Conservation (phyloP, 2,797 vertebrate genomes). For the Eptatretus atami region DNA sequence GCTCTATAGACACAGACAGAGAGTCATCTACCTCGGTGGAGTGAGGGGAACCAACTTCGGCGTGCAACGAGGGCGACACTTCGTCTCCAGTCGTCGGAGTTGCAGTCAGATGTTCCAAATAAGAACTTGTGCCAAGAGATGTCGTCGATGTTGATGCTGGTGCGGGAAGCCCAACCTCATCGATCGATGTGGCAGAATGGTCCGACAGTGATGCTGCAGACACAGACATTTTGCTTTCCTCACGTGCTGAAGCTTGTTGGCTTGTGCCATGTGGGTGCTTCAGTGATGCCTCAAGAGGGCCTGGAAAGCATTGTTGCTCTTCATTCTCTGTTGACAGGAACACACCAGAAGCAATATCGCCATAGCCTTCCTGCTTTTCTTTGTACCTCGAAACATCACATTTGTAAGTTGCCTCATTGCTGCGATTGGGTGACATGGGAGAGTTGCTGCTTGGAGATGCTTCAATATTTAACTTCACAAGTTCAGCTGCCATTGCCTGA, state of each 20-base stretch:
- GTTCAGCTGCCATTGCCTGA: neutral
- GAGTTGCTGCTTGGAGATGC: neutral
- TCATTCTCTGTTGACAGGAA: neutral
- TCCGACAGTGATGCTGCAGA: conserved; percentile 4
- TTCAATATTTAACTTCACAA: neutral
- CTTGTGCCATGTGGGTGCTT: neutral
- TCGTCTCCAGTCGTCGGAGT: neutral
- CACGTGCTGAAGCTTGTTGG: neutral
- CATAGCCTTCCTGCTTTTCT: neutral
- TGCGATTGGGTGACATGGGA: neutral
- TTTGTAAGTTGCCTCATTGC: neutral
- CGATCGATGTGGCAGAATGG: neutral
- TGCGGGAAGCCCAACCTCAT: neutral
- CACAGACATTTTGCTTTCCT: conserved; percentile 2
- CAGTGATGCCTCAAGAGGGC: neutral
- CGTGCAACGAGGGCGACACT: conserved; percentile 25
- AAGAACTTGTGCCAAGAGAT: conserved; percentile 1
- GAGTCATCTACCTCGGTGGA: conserved; percentile 55
- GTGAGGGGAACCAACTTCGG: conserved; percentile 40
- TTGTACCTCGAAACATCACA: too few species aligned
- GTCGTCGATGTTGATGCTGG: neutral
- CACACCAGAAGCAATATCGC: neutral
- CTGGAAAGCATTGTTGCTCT: neutral
- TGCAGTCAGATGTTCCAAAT: conserved; percentile 1
- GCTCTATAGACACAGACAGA: conserved; percentile 43